Evolutionary conservation across 2,113 vertebrate species (phyloP), one percentile per base, ranked within the genome.

Genomic region (Elgaria multicarinata): DNA sequence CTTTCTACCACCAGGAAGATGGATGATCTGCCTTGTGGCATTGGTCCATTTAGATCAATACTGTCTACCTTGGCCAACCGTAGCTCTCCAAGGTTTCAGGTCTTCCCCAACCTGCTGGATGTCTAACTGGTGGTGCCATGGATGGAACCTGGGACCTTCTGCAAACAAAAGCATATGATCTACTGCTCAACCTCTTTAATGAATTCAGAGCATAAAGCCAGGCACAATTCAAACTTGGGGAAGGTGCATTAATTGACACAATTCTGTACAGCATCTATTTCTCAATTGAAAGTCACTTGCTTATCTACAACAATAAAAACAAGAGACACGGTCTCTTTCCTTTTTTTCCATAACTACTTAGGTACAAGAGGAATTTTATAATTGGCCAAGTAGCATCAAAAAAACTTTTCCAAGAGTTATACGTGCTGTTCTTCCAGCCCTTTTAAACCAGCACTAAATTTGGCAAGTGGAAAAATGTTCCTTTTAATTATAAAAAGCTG

Each of bases 211-310:
- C 93, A 93, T 94, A 90, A 92, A 91, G 92, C 90, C 92, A 93
- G 87, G 88, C 83, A 90, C 92, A 90, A 86, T 87, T 89, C 42
- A 83, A 28, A 64, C 22, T 42, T 39, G 33, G 82, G 91, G 89
- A 94, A 94, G 92, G 69, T 83, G 89, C 90, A 93, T 90, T 92
- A 89, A 96, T 89, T 88, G 44, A 88, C 91, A 92, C 89, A 93
- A 93, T 78, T 90, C 93, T 44, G 84, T 72, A 92, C 91, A 90
- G 90, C 81, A 83, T 90, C 89, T 94, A 89, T 90, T 91, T 83
- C 33, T 88, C 92, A 93, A 84, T 92, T 94, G 93, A 95, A 93
- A 84, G 94, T 90, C 94, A 24, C 92, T 90, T 94, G 93, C 87
- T 93, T 89, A 92, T 85, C 86, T 83, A 85, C 91, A 92, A 88